Evolutionary conservation across 2,113 vertebrate species (phyloP).

Genomic region (Bolborhynchus lineola): DNA sequence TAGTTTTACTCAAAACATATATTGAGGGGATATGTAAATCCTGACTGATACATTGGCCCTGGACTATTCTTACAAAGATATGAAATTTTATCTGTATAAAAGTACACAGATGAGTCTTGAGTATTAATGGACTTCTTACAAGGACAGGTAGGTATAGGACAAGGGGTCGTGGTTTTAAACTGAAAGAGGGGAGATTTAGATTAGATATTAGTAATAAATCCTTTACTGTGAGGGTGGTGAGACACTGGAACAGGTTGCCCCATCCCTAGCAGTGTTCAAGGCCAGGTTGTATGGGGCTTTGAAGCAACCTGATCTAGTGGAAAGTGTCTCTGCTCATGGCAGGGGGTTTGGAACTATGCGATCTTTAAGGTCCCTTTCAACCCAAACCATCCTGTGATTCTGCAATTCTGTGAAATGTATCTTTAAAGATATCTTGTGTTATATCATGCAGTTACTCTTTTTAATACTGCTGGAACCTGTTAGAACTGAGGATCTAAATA

Average conservation of each 20-base stretch:
- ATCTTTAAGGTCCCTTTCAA: not conserved
- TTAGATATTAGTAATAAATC: not conserved
- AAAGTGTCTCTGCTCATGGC: not conserved
- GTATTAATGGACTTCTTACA: not conserved
- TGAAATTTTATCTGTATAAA: not conserved
- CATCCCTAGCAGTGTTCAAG: not conserved
- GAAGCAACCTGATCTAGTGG: not conserved
- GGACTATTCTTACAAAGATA: not conserved
- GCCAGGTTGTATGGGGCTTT: not conserved
- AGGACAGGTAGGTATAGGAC: not conserved
- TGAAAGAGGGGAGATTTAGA: not conserved
- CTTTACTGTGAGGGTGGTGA: not conserved
- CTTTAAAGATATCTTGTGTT: not conserved
- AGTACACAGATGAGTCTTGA: not conserved
- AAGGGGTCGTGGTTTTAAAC: not conserved
- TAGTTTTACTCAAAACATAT: not conserved
- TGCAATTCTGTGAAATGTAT: not conserved
- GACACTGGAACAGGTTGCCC: not conserved
- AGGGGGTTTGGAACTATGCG: not conserved
- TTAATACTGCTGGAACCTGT: fast-evolving
- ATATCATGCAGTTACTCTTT: not conserved
- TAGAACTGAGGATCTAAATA: not conserved
- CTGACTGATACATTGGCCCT: not conserved
- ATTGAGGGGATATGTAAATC: not conserved
- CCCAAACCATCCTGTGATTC: not conserved